Conservation (phyloP, 2,888 invertebrate species). For the Ferrisia virgata region DNA sequence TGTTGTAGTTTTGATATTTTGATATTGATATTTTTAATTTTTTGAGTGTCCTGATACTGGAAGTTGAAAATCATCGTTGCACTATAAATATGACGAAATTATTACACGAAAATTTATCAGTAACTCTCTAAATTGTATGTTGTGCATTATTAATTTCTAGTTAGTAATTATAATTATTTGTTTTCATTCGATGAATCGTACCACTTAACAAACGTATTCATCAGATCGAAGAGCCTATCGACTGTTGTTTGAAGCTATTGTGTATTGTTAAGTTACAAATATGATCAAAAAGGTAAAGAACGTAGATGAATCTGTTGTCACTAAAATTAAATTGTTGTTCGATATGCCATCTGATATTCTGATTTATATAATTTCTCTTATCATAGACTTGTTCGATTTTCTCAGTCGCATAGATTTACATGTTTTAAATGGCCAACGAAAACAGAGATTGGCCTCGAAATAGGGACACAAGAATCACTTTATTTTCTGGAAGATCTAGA, state of each 20-base stretch:
- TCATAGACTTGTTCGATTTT: background rate
- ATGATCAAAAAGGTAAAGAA: background rate
- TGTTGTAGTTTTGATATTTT: background rate
- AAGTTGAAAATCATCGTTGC: background rate
- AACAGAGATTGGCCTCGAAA: constrained; percentile 40
- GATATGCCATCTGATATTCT: background rate
- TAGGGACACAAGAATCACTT: constrained; percentile 26
- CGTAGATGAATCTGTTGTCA: background rate
- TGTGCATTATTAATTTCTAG: background rate
- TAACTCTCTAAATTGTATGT: background rate
- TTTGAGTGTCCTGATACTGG: background rate
- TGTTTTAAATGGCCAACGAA: constrained; percentile 37
- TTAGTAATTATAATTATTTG: background rate
- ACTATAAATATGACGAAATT: background rate
- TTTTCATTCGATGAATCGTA: background rate
- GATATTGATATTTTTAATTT: background rate
- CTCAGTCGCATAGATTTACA: background rate
- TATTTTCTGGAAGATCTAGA: constrained; percentile 39
- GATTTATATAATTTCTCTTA: background rate
- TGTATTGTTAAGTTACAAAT: background rate
- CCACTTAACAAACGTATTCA: background rate
- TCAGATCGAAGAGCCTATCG: background rate
- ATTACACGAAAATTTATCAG: background rate
- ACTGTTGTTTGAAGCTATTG: background rate
- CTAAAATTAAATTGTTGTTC: background rate